Percentiles rank a stretch among this genome's conserved stretches.
These are phyloP conservation scores for Podarcis lilfordi DNA, from an alignment of 2,797 vertebrate genomes.

Conservation along the genomic window DNA sequence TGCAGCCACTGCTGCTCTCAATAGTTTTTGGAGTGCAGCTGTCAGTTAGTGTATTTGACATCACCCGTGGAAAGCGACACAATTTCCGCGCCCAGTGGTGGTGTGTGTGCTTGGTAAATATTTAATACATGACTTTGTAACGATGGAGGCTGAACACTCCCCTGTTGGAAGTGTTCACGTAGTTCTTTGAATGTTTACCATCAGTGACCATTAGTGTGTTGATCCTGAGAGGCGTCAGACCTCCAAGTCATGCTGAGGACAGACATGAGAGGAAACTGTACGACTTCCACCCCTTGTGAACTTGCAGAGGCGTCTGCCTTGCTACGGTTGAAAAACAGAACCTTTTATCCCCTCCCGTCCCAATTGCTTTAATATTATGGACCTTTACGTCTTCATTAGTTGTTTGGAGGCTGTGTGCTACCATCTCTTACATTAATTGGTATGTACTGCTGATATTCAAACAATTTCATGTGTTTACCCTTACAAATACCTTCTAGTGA, in stretches of 20 bases:
- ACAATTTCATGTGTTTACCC: constrained; percentile 1
- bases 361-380: neutral
- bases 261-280: no score
- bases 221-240: no score
- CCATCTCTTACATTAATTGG: neutral
- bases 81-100: neutral
- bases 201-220: neutral
- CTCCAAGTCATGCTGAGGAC: neutral
- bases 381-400: neutral
- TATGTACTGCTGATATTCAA: neutral
- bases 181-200: neutral
- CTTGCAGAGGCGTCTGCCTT: neutral
- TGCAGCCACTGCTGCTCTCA: neutral
- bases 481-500: constrained; percentile 81
- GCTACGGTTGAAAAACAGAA: neutral
- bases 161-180: neutral
- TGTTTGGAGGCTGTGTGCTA: neutral
- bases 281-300: neutral
- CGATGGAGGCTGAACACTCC: neutral
- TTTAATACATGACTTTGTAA: neutral
- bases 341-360: neutral
- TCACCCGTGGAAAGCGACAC: neutral
- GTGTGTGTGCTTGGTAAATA: neutral
- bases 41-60: neutral
- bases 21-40: neutral